Evolutionary conservation across 2,888 invertebrate genomes (phyloP).

Genomic region (Gastrophysa polygoni): DNA sequence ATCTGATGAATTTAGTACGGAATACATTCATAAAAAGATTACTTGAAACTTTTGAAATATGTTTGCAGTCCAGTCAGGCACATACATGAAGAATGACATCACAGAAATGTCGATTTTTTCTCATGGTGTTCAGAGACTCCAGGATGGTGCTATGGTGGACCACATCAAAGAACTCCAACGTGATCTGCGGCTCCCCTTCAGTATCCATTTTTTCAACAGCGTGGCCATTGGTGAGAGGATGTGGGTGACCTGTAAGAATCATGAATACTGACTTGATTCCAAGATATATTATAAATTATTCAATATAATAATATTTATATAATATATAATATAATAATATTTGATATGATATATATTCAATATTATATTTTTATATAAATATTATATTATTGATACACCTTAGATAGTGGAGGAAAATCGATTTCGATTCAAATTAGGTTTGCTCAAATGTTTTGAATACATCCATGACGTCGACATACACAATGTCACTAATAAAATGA

Average conservation of each 20-base stretch:
- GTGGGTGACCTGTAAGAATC: slow-evolving; percentile 21
- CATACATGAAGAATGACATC: slow-evolving; percentile 83
- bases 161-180: slow-evolving; percentile 64
- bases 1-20: no score
- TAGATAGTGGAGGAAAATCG: no score
- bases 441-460: no score
- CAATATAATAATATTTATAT: neutral
- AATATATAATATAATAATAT: no score
- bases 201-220: slow-evolving; percentile 34
- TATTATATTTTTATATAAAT: no score
- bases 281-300: no score
- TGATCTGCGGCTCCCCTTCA: slow-evolving; percentile 48
- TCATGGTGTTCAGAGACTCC: slow-evolving; percentile 75
- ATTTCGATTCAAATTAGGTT: no score
- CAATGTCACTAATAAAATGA: no score
- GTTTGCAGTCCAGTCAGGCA: slow-evolving; percentile 55
- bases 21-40: slow-evolving; percentile 5
- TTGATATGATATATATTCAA: no score
- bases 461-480: no score
- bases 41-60: slow-evolving; percentile 43
- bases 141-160: slow-evolving; percentile 67
- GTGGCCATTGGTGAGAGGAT: slow-evolving; percentile 23
- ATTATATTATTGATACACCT: no score
- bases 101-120: slow-evolving; percentile 84
- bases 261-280: neutral